These are phyloP conservation scores for Platorchestia sp. DNA, from an alignment of 1,140 invertebrate species.

Conservation along the genomic window DNA sequence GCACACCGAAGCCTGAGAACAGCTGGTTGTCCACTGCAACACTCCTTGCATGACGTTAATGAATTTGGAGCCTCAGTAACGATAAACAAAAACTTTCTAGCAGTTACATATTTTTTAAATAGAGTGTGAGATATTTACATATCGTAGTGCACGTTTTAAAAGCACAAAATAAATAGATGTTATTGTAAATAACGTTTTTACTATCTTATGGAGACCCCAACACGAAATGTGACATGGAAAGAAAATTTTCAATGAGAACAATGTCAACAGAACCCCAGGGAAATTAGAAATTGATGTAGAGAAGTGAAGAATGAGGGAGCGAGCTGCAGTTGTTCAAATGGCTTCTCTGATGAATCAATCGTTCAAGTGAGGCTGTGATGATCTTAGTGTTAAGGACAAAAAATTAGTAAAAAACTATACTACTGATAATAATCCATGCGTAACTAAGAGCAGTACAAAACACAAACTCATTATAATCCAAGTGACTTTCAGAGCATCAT, in stretches of 20 bases:
- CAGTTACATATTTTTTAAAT: not conserved
- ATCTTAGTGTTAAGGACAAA: too few species aligned
- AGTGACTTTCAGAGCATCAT: too few species aligned
- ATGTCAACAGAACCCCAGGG: too few species aligned
- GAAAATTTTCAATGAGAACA: too few species aligned
- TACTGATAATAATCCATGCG: too few species aligned
- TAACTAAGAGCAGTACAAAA: too few species aligned
- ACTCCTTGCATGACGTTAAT: not conserved
- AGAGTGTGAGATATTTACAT: not conserved
- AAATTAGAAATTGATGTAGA: not conserved
- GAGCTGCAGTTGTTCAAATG: not conserved
- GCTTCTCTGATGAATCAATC: too few species aligned
- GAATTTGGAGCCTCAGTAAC: not conserved
- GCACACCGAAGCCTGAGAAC: not conserved
- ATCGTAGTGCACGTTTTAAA: not conserved
- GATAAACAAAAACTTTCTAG: not conserved
- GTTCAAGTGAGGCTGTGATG: too few species aligned
- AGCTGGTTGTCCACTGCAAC: not conserved
- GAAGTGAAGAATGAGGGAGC: not conserved
- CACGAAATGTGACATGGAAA: too few species aligned
- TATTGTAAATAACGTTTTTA: not conserved
- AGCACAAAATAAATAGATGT: not conserved
- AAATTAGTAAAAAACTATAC: too few species aligned
- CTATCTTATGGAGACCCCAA: not conserved
- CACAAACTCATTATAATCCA: too few species aligned